Evolutionary conservation across 2,797 vertebrate genomes (phyloP), one percentile per base, ranked within the genome.

Genomic region (Lepus townsendii): DNA sequence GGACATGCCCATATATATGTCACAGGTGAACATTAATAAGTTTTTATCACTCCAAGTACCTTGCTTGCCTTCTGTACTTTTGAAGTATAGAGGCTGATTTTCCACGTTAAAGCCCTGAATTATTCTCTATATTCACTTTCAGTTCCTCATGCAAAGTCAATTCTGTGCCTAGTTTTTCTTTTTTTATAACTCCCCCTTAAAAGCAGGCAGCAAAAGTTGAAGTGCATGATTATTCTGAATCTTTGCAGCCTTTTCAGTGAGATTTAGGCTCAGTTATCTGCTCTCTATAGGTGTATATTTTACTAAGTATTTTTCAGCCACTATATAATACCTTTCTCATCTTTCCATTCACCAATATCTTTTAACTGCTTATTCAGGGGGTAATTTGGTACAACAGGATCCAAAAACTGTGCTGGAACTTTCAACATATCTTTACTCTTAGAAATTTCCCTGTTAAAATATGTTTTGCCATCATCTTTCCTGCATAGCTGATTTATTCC

Each of bases 81-180:
- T 84, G 66, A 82, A 90, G 24, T 83, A 35, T 8, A 77, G 4
- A 77, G 14, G 27, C 27, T 63, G 17, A 85, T 84, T 90, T 65
- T 62, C 63, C 85, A 83, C 2, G 80, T 88, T 38, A 90, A 77
- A 73, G 24, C 3, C 11, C 26, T 92, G 50, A 71, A 52, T 94
- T 84, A 42, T 35, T 90, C 27, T 77, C 42, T 71, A 7, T 78
- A 12, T n/a, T 89, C 32, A 77, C 32, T 92, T 94, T 83, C 2
- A 50, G 50, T 83, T 76, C 3, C 68, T 84, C 19, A 69, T 80
- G 35, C 12, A 69, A 94, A 30, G 38, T 19, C 47, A 20, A n/a
- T 89, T 85, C 62, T 93, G 72, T 89, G 73, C 50, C 50, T 14
- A 79, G n/a, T 71, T 71, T 79, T 42, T 47, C 10, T 84, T 79